A percentile compares a stretch with the other conserved stretches of the same genome.
Evolutionary conservation across 2,888 invertebrate genomes (phyloP).

Genomic region (Penaeus monodon): DNA sequence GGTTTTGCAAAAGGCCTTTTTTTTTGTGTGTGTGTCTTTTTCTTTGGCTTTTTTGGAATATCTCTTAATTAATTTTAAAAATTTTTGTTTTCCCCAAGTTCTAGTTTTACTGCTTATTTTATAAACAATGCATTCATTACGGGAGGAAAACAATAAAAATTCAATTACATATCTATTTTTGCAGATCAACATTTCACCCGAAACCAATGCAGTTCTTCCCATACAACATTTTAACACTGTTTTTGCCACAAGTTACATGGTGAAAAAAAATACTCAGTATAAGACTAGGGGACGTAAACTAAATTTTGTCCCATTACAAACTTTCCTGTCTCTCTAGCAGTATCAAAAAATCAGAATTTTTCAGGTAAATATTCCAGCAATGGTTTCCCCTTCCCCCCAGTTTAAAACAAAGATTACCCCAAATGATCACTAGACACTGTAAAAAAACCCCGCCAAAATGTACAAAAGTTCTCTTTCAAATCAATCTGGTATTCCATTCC

Average conservation of each 20-base stretch:
- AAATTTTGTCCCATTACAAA: too few species aligned
- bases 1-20: too few species aligned
- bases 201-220: neutral
- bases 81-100: too few species aligned
- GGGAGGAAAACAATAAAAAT: neutral
- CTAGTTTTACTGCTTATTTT: too few species aligned
- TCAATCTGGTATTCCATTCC: conserved; percentile 6
- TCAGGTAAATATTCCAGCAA: too few species aligned
- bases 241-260: neutral
- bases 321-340: too few species aligned
- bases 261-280: conserved; percentile 1
- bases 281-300: neutral
- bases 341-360: too few species aligned
- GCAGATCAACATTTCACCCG: conserved; percentile 6
- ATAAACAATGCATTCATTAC: neutral
- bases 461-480: neutral
- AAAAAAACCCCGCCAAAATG: conserved; percentile 1
- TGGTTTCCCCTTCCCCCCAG: too few species aligned
- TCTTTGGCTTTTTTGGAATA: too few species aligned
- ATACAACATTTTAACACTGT: neutral
- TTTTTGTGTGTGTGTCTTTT: too few species aligned
- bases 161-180: conserved; percentile 1
- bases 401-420: neutral
- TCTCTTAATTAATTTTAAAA: too few species aligned
- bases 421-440: neutral